Evolutionary conservation across 2,113 vertebrate genomes (phyloP).

Genomic region (Indicator maculatus): DNA sequence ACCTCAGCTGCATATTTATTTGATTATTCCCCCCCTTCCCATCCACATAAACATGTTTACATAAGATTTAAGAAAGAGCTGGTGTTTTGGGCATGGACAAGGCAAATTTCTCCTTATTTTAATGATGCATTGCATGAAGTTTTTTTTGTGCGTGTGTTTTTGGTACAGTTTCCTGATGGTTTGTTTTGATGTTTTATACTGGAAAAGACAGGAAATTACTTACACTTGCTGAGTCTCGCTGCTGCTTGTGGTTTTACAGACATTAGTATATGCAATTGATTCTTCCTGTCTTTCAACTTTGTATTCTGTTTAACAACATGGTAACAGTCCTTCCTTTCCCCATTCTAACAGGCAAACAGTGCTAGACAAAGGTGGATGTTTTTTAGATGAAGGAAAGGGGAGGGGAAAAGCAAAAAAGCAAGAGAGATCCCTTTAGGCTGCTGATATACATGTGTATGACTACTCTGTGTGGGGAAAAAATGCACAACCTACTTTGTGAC

Average conservation of each 20-base stretch:
- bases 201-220: not conserved
- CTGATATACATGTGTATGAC: not conserved
- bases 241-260: not conserved
- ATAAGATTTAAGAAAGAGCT: not conserved
- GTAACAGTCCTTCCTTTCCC: not conserved
- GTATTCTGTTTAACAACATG: not conserved
- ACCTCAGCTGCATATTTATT: not conserved
- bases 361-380: not conserved
- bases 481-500: not conserved
- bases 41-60: not conserved
- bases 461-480: not conserved
- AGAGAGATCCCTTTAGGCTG: not conserved
- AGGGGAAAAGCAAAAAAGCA: not conserved
- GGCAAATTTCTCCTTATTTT: not conserved
- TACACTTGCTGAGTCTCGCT: not conserved
- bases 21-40: too few relatives aligned
- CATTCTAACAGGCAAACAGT: not conserved
- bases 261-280: rapidly evolving
- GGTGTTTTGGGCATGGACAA: not conserved
- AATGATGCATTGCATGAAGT: too few relatives aligned
- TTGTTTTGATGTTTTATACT: not conserved
- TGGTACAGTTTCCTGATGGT: not conserved
- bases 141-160: not conserved
- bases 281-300: not conserved
- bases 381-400: not conserved